A percentile compares a stretch with the other conserved stretches of the same genome.
These are phyloP conservation scores for Tenthredo mesomela DNA, from an alignment of 2,888 invertebrate species.

Conservation along the genomic window DNA sequence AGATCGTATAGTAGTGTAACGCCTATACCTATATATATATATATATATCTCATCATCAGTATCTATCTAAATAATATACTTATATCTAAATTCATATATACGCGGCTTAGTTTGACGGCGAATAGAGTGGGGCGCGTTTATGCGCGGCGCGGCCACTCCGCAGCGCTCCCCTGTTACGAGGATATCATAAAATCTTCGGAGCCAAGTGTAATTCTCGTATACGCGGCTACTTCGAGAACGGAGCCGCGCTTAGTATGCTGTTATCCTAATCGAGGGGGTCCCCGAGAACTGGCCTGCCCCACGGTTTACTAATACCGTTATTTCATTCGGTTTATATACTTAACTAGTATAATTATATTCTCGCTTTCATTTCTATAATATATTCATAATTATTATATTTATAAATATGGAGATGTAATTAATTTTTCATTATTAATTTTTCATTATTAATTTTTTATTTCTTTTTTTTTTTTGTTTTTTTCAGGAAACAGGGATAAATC, in stretches of 20 bases:
- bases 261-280: slow-evolving; percentile 69
- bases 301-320: slow-evolving; percentile 62
- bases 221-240: not conserved
- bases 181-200: slow-evolving; percentile 64
- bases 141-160: slow-evolving; percentile 78
- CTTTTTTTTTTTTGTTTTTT: not conserved
- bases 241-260: slow-evolving; percentile 56
- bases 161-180: slow-evolving; percentile 77
- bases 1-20: not conserved
- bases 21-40: not conserved
- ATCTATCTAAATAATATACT: not conserved
- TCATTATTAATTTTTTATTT: not conserved
- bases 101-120: slow-evolving; percentile 69
- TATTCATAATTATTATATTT: not conserved
- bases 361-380: not conserved
- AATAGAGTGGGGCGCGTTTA: slow-evolving; percentile 76
- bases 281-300: slow-evolving; percentile 77
- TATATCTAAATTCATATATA: slow-evolving; percentile 35
- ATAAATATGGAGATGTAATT: not conserved
- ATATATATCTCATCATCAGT: not conserved
- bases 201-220: not conserved
- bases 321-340: not conserved
- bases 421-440: not conserved
- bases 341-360: too few species aligned
- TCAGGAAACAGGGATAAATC: not conserved